Evolutionary conservation across 2,888 invertebrate species (phyloP), one percentile per base, ranked within the genome.

Genomic region (Tiliacea citrago): DNA sequence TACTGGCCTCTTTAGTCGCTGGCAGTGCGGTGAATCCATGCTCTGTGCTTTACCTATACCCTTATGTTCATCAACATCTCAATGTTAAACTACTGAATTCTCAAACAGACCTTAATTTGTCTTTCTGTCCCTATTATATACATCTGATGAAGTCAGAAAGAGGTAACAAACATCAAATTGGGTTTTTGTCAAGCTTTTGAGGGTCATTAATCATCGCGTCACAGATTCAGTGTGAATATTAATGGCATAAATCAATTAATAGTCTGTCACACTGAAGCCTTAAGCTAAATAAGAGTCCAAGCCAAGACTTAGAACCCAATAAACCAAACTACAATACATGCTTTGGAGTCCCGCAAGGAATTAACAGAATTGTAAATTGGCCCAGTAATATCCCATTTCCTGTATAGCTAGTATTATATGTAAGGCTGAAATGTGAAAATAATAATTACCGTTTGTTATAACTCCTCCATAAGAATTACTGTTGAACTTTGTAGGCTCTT

Each of bases 401-500:
- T 18, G 13, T 53, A 58, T n/a, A 21, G 16, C 10, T 60, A 77
- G 8, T 49, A 55, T 7, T 51, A 45, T 49, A 9, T n/a, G n/a
- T 79, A 51, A 74, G 39, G 35, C 51, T 69, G n/a, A 67, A 77
- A 74, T 66, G 57, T 70, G 39, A 69, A 86, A 74, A 77, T 77
- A 73, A 80, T 83, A 90, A 93, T 96, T 87, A 96, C 96, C 96
- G 90, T 91, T 95, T 62, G 92, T 91, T 74, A 95, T 92, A 55
- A 95, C 95, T 75, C 95, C 94, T 55, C 93, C 93, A 61, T 90
- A 95, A 16, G 94, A 92, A 89, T 92, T 95, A 89, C 92, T 94
- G 90, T 90, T 95, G 80, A 94, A 91, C 83, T 94, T 94, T 73
- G 93, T 88, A n/a, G 93, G 92, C 84, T 95, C 96, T 91, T 96